Evolutionary conservation across 2,113 vertebrate species (phyloP).

Genomic region (Nesoenas mayeri): DNA sequence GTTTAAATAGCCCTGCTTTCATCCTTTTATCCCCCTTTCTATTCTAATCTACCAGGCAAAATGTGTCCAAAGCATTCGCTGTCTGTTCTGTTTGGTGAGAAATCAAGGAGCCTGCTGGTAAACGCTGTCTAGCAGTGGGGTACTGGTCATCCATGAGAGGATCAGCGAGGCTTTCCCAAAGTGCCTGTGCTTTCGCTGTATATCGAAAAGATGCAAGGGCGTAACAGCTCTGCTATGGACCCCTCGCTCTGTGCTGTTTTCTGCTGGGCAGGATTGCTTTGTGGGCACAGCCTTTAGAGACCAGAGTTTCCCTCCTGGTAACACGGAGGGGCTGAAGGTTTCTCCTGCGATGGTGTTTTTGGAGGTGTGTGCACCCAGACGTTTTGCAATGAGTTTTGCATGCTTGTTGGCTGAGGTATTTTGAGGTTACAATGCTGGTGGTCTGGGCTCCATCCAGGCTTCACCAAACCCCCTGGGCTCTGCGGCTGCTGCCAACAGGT

Average conservation of each 20-base stretch:
- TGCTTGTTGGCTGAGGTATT: background rate
- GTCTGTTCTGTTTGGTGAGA: background rate
- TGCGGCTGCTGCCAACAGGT: slow-evolving; percentile 16
- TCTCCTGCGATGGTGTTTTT: background rate
- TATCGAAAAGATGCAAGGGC: background rate
- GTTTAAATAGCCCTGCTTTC: background rate
- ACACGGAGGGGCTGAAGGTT: background rate
- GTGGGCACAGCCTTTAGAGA: background rate
- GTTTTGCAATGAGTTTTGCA: accelerated
- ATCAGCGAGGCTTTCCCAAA: background rate
- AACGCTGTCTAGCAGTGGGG: background rate
- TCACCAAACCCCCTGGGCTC: background rate
- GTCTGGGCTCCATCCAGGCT: background rate
- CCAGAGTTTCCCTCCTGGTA: accelerated
- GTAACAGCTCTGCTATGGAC: background rate
- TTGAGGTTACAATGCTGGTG: background rate
- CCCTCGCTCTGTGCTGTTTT: background rate
- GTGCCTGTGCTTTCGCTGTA: accelerated
- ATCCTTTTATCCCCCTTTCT: background rate
- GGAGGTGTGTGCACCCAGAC: background rate
- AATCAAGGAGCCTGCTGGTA: background rate
- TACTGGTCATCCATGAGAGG: background rate
- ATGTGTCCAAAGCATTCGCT: background rate
- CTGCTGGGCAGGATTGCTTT: background rate
- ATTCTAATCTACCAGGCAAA: background rate